phyloP scores from a whole-genome alignment of 2,888 invertebrate species.

The Drosophila merina region DNA sequence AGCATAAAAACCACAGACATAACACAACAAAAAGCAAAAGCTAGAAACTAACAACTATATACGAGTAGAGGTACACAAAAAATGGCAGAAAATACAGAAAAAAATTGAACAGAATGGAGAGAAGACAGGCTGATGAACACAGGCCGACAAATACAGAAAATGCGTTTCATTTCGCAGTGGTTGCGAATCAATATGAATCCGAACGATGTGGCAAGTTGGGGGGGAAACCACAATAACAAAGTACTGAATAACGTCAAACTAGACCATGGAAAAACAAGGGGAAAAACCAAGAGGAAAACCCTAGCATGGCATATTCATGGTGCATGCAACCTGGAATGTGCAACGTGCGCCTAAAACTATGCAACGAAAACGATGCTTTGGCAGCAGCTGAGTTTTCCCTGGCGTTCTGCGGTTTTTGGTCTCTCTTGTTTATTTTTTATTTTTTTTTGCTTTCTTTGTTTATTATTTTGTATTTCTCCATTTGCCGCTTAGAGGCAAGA shows the following conservation, averaged over 20 bases:
- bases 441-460: conserved; percentile 40
- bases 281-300: conserved; percentile 5
- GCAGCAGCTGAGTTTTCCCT: conserved; percentile 2
- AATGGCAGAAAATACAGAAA: conserved; percentile 27
- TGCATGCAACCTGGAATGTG: conserved; percentile 50
- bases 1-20: conserved; percentile 33
- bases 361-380: neutral
- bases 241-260: conserved; percentile 45
- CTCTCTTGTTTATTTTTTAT: conserved; percentile 4
- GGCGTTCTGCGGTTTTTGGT: neutral
- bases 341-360: conserved; percentile 45
- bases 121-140: conserved; percentile 32
- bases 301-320: conserved; percentile 33
- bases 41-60: conserved; percentile 2
- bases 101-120: conserved; percentile 27
- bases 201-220: conserved; percentile 36
- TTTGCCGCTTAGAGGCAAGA: conserved; percentile 53
- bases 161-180: conserved; percentile 54
- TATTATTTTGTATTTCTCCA: conserved; percentile 31
- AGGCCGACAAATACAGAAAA: conserved; percentile 61
- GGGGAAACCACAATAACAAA: conserved; percentile 41
- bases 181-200: conserved; percentile 69
- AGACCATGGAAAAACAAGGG: conserved; percentile 24
- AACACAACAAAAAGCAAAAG: conserved; percentile 15
- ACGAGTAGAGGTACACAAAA: neutral